A percentile compares a stretch with the other conserved stretches of the same genome.
These are phyloP conservation scores for Lordiphosa clarofinis DNA, from an alignment of 1,140 invertebrate species.

Conservation along the genomic window DNA sequence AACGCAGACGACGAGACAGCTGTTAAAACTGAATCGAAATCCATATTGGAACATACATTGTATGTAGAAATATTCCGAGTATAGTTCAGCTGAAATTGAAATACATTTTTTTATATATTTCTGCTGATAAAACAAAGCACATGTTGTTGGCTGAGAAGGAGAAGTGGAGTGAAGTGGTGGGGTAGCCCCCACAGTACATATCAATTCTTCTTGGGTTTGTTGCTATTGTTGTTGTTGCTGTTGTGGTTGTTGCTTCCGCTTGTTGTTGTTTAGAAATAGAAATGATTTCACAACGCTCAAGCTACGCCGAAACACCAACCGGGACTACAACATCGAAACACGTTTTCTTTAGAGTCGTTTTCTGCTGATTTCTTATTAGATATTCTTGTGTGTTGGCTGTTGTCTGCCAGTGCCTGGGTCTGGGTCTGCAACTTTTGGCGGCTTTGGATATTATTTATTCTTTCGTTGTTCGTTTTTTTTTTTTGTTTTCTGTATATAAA, in stretches of 20 bases:
- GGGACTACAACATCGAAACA: constrained; percentile 42
- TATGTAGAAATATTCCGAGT: constrained; percentile 37
- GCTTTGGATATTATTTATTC: constrained; percentile 49
- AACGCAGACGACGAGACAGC: constrained; percentile 42
- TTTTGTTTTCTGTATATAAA: constrained; percentile 13
- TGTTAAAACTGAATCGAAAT: constrained; percentile 41
- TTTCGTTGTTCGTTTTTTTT: constrained; percentile 39
- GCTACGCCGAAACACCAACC: constrained; percentile 19
- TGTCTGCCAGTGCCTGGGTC: constrained; percentile 8
- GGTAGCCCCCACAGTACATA: constrained; percentile 24
- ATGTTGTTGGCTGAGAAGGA: constrained; percentile 20
- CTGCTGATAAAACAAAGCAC: constrained; percentile 50
- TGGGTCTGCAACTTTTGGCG: constrained; percentile 9
- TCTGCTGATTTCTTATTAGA: constrained; percentile 66
- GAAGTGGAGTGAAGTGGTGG: neutral
- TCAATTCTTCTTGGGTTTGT: constrained; percentile 29
- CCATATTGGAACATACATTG: constrained; percentile 29
- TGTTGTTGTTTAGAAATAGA: constrained; percentile 69
- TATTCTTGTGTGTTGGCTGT: constrained; percentile 37
- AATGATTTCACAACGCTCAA: constrained; percentile 64
- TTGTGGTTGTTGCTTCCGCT: constrained; percentile 49
- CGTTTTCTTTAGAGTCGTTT: constrained; percentile 45
- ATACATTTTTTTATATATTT: constrained; percentile 1
- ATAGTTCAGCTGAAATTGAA: constrained; percentile 45
- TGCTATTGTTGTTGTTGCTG: constrained; percentile 13